Percentiles rank a stretch among this genome's conserved stretches.
Conservation (phyloP, 2,113 vertebrate genomes). For the Dicaeum eximium region DNA sequence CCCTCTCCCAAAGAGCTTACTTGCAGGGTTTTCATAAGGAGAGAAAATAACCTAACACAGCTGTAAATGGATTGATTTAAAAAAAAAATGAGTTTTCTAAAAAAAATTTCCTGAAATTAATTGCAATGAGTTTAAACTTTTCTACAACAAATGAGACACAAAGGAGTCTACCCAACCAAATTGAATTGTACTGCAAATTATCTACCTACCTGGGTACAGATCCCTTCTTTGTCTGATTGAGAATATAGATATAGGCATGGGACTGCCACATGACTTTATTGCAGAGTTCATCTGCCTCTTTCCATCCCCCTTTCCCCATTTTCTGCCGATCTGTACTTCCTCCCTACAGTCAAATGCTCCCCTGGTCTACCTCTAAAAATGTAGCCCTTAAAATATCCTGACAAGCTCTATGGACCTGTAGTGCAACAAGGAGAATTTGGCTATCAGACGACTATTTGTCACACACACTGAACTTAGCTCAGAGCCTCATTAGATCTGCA, state of each 20-base stretch:
- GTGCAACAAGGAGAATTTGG: background rate
- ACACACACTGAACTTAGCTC: background rate
- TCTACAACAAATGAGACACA: background rate
- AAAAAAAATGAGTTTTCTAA: background rate
- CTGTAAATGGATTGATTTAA: background rate
- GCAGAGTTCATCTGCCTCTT: background rate
- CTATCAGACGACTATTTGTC: background rate
- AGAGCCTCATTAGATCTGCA: background rate
- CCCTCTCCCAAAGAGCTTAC: background rate
- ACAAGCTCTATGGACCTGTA: background rate
- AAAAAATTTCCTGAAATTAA: background rate
- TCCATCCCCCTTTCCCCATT: background rate
- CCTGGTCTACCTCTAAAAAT: background rate
- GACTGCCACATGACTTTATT: background rate
- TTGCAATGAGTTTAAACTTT: background rate
- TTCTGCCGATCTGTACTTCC: background rate
- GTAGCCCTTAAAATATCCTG: background rate
- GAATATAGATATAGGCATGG: background rate
- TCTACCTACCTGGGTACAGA: background rate
- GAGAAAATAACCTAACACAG: background rate
- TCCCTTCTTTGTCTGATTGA: background rate
- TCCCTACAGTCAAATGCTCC: background rate
- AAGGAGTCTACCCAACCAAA: background rate
- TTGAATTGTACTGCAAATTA: background rate
- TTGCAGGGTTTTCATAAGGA: background rate